These are phyloP conservation scores for Fundulus diaphanus DNA, from an alignment of 2,797 vertebrate species.

Conservation along the genomic window DNA sequence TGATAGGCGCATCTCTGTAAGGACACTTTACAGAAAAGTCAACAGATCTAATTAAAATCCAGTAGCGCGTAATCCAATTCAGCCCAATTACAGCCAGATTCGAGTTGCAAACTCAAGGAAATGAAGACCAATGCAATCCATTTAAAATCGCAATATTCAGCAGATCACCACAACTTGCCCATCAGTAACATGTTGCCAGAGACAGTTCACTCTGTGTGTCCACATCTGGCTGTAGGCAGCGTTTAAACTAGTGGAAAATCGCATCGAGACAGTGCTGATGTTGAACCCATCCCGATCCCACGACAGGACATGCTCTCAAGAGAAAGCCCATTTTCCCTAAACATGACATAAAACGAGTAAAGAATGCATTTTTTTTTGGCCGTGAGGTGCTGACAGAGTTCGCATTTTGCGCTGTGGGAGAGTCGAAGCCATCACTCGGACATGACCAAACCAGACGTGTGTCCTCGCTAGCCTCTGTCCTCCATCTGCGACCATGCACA, in stretches of 20 bases:
- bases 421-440: background rate
- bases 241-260: no score
- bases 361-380: no score
- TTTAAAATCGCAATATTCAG: background rate
- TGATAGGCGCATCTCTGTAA: background rate
- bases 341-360: background rate
- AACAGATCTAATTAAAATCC: background rate
- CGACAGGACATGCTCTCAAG: no score
- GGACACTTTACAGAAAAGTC: background rate
- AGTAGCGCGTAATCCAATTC: background rate
- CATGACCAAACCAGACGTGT: conserved; percentile 7
- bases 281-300: no score
- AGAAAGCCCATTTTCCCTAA: no score
- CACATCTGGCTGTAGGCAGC: no score
- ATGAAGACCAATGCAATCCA: background rate
- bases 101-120: no score
- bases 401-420: background rate
- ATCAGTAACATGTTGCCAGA: no score
- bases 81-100: background rate
- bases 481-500: background rate
- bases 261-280: no score
- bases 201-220: no score
- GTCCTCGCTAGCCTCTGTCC: conserved; percentile 12
- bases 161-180: no score
- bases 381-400: background rate